phyloP scores from a whole-genome alignment of 2,797 vertebrate species.

The Spinibarbus caldwelli region DNA sequence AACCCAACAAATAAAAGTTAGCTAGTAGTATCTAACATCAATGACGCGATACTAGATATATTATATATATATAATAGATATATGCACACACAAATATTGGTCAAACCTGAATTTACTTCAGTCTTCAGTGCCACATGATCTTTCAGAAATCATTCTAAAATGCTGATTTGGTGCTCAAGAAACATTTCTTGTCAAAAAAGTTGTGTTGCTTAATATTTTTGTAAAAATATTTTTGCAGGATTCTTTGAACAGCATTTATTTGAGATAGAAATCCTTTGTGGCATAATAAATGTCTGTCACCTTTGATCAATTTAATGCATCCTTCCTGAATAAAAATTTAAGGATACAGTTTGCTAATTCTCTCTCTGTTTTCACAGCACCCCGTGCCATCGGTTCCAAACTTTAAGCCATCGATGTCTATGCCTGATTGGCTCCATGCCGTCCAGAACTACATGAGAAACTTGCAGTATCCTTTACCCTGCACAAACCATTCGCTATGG shows the following conservation, averaged over 20 bases:
- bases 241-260: not conserved
- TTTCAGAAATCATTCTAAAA: not conserved
- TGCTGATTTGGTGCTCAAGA: not conserved
- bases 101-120: not conserved
- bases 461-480: slow-evolving; percentile 93
- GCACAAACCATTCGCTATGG: not conserved
- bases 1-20: not conserved
- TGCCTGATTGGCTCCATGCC: slow-evolving; percentile 92
- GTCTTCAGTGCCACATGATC: not conserved
- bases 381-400: slow-evolving; percentile 86
- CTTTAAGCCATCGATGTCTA: slow-evolving; percentile 91
- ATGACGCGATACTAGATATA: not conserved
- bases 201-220: not conserved
- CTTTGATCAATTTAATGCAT: not conserved
- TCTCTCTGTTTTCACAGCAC: slow-evolving; percentile 77
- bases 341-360: not conserved
- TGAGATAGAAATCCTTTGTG: not conserved
- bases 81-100: not conserved
- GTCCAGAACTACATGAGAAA: slow-evolving; percentile 98
- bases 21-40: not conserved
- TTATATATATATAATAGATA: no score
- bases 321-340: not conserved
- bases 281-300: not conserved
- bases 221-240: not conserved
- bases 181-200: not conserved